These are phyloP conservation scores for Osmerus eperlanus DNA, from an alignment of 2,113 vertebrate genomes.

Conservation along the genomic window DNA sequence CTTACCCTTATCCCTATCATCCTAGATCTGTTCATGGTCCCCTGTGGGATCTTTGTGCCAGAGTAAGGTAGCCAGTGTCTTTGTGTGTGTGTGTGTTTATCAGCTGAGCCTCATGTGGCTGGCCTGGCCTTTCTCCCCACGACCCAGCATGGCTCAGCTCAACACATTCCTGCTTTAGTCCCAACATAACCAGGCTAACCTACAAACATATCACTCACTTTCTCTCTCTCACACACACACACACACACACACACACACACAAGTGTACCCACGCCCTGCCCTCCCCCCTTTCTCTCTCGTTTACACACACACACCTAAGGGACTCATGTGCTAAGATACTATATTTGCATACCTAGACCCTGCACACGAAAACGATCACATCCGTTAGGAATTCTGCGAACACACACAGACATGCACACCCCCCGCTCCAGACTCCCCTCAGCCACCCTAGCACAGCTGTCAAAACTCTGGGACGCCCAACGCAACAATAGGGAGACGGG, in stretches of 20 bases:
- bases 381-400: constrained; percentile 45
- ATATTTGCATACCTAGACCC: constrained; percentile 43
- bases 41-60: not conserved
- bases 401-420: constrained; percentile 66
- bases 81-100: constrained; percentile 40
- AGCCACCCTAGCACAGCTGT: constrained; percentile 74
- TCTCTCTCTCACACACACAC: not conserved
- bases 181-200: constrained; percentile 58
- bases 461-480: constrained; percentile 72
- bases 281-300: not conserved
- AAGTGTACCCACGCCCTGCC: not conserved
- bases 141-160: constrained; percentile 65
- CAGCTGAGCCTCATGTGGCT: constrained; percentile 76
- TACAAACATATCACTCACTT: constrained; percentile 39
- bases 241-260: not conserved
- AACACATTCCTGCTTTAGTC: constrained; percentile 72
- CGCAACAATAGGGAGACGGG: constrained; percentile 55
- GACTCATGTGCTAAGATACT: constrained; percentile 18
- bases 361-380: constrained; percentile 38
- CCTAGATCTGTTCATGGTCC: no score
- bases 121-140: constrained; percentile 61
- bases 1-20: no score
- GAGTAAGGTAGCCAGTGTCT: not conserved
- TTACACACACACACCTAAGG: not conserved
- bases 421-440: constrained; percentile 69